Evolutionary conservation across 2,888 invertebrate species (phyloP).

Genomic region (Drosophila buzzatii): DNA sequence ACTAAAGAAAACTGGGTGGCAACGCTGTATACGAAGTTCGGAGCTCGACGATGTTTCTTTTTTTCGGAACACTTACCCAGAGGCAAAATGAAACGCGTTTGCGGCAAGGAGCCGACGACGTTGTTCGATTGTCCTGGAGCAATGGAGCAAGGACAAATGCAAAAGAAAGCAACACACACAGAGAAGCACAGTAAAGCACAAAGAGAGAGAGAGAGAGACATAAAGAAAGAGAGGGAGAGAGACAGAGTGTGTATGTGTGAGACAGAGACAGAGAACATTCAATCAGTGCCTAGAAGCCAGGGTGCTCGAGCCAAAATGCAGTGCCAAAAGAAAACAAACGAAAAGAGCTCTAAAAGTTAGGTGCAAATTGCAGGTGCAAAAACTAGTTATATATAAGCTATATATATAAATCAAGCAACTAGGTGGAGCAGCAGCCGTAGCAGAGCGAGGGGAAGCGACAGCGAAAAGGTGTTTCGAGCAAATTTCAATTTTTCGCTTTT

Average conservation of each 20-base stretch:
- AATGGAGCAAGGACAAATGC: conserved; percentile 42
- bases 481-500: background rate
- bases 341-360: conserved; percentile 42
- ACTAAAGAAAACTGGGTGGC: conserved; percentile 26
- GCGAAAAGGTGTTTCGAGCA: conserved; percentile 16
- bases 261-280: conserved; percentile 63
- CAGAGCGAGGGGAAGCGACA: conserved; percentile 19
- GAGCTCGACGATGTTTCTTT: conserved; percentile 8
- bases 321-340: conserved; percentile 42
- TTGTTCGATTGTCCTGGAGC: conserved; percentile 64
- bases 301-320: conserved; percentile 59
- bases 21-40: conserved; percentile 11
- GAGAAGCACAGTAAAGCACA: conserved; percentile 42
- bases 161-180: conserved; percentile 38
- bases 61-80: conserved; percentile 74
- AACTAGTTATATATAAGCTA: conserved; percentile 11
- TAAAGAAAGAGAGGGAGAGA: conserved; percentile 21
- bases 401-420: conserved; percentile 36
- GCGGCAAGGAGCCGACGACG: conserved; percentile 47
- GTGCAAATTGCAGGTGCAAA: conserved; percentile 43
- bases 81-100: conserved; percentile 80
- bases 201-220: conserved; percentile 34
- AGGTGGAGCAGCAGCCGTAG: conserved; percentile 28
- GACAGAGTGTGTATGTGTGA: background rate
- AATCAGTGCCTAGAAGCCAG: conserved; percentile 62